Base-by-base conservation (phyloP, 2,888 invertebrate species). In the Acleris cristana region DNA sequence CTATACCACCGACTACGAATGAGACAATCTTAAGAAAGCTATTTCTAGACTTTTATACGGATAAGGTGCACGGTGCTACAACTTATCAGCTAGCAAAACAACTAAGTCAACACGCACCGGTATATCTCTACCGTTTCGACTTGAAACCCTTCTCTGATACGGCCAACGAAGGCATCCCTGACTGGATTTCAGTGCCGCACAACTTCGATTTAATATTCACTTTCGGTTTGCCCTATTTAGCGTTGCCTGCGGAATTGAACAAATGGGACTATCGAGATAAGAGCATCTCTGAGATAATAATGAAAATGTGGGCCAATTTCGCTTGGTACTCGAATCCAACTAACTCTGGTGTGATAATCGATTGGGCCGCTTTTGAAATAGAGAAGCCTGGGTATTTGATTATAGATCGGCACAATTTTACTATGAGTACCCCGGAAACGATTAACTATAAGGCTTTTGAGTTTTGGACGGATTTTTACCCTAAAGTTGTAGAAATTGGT, bases 391-490 rank as follows among this genome's bases (percentile, higher is more conserved):
- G 95, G 0, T 94, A 96, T 76, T 91, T 97, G 64, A 95, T 96
- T 30, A 95, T 97, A 57, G 96, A 97, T 80, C 94, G 95, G 60
- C 87, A 91, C 72, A 96, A 95, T 75, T 96, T 97, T 77, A 95
- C 96, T 70, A 96, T 97, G 95, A 96, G 95, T 74, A 94, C 95
- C 73, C 84, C 94, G 0, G 91, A 90, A 3, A 94, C 92, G 40
- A 92, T 97, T 40, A 96, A 97, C 85, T 96, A 96, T 78, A 96
- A 95, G 78, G 95, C 96, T 23, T 94, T 97, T 71, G 95, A 95
- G 71, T 97, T 97, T 87, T 97, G 97, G 97, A 96, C 96, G 75
- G 95, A 96, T 70, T 96, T 96, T 82, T 97, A 96, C 81, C 97
- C 97, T 0, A 95, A 94, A 85, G 95, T 97, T 51, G 87, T 96